Conservation (phyloP, 2,113 vertebrate genomes). For the Dicentrarchus labrax region DNA sequence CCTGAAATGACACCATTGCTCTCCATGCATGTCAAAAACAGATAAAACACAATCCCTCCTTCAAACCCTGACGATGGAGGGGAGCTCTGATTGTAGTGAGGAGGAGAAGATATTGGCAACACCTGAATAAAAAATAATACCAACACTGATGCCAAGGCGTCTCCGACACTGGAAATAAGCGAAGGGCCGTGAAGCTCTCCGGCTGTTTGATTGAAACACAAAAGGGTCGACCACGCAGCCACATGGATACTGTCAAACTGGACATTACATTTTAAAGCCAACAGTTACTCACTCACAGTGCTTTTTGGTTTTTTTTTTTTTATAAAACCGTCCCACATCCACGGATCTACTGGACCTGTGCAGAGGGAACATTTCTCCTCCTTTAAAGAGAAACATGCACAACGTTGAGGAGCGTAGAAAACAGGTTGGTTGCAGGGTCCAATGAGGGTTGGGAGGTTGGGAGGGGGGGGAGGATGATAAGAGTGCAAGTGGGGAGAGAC, state of each 20-base stretch:
- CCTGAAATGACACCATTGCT: not conserved
- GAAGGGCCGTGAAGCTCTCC: not conserved
- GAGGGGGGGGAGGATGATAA: not conserved
- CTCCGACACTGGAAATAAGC: not conserved
- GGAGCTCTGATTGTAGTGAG: conserved; percentile 16
- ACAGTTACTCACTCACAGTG: conserved; percentile 12
- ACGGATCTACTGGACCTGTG: not conserved
- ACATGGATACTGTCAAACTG: not conserved
- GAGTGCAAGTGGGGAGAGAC: conserved; percentile 1
- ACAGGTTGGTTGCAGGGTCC: not conserved
- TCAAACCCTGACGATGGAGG: not conserved
- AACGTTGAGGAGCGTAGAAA: conserved; percentile 9
- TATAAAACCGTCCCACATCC: conserved; percentile 2
- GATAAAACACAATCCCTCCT: not conserved
- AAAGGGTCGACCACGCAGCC: not conserved
- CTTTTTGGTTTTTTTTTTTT: not conserved
- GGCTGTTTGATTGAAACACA: not conserved
- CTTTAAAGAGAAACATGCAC: conserved; percentile 19
- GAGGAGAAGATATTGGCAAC: conserved; percentile 25
- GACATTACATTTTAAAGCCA: not conserved
- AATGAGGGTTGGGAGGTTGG: not conserved
- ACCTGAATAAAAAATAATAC: not conserved
- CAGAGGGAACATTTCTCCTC: conserved; percentile 37
- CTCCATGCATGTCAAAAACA: not conserved
- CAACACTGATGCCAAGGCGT: conserved; percentile 1